Percentiles rank a stretch among this genome's conserved stretches.
Evolutionary conservation across 2,797 vertebrate species (phyloP).

Genomic region (Halcyon chelicuti): DNA sequence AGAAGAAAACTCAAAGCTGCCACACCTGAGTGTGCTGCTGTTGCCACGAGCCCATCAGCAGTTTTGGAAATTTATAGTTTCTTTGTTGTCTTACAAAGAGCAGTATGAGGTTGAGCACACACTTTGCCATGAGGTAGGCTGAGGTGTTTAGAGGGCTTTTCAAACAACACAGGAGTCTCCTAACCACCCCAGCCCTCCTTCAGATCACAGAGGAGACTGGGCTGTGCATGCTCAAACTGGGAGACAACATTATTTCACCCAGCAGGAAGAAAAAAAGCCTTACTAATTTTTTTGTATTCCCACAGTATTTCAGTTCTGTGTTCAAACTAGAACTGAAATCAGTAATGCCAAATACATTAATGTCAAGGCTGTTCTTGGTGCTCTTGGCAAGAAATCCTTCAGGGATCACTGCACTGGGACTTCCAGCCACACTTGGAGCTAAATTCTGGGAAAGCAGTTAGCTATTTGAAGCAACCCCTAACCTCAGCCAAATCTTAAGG

Average conservation of each 20-base stretch:
- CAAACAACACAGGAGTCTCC: not conserved
- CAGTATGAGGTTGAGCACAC: not conserved
- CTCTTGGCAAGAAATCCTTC: not conserved
- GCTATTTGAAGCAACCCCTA: not conserved
- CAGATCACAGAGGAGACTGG: not conserved
- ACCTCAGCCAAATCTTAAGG: not conserved
- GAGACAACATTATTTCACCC: not conserved
- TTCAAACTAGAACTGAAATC: not conserved
- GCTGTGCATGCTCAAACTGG: not conserved
- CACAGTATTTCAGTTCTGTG: not conserved
- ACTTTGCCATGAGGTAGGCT: not conserved
- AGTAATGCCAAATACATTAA: not conserved
- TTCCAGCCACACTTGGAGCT: not conserved
- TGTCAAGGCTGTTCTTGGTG: not conserved
- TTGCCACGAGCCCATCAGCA: not conserved
- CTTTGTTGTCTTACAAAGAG: not conserved
- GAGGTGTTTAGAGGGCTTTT: not conserved
- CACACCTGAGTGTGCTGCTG: rapidly evolving
- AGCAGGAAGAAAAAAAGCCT: not conserved
- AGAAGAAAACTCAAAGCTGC: not conserved
- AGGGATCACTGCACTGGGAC: not conserved
- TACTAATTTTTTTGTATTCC: not conserved
- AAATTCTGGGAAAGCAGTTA: not conserved
- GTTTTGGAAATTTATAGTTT: not conserved
- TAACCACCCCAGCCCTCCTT: not conserved